These are phyloP conservation scores for Crenuchus spilurus DNA, from an alignment of 2,797 vertebrate genomes.

Conservation along the genomic window DNA sequence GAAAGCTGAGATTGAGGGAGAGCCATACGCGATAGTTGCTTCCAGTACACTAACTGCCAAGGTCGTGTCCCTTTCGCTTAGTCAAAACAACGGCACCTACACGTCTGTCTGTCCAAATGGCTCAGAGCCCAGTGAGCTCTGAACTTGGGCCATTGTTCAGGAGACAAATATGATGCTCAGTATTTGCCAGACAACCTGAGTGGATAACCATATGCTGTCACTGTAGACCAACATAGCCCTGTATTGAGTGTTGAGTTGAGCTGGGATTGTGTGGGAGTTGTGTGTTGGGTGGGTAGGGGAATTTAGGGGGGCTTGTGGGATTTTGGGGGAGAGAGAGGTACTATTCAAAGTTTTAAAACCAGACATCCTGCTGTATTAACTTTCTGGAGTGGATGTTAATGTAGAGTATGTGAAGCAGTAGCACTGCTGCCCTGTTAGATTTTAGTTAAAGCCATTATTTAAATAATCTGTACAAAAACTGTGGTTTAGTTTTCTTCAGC, in stretches of 20 bases:
- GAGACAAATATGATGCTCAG: constrained; percentile 60
- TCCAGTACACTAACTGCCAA: background rate
- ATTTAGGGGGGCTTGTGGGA: constrained; percentile 61
- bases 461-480: too few species aligned
- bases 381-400: constrained; percentile 48
- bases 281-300: constrained; percentile 67
- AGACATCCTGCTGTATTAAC: constrained; percentile 59
- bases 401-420: constrained; percentile 47
- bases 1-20: background rate
- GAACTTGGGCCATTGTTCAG: constrained; percentile 21
- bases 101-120: constrained; percentile 19
- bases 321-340: constrained; percentile 76
- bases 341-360: constrained; percentile 82
- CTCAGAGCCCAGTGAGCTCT: constrained; percentile 17
- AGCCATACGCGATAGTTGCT: background rate
- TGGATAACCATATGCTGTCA: constrained; percentile 85
- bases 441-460: constrained; percentile 52
- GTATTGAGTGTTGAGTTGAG: constrained; percentile 78
- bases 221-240: constrained; percentile 76
- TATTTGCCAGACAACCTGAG: constrained; percentile 74
- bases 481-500: too few species aligned
- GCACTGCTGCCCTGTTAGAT: constrained; percentile 62
- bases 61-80: constrained; percentile 3
- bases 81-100: constrained; percentile 9
- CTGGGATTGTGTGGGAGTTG: constrained; percentile 82